phyloP scores from a whole-genome alignment of 2,113 vertebrate genomes.

The Sterrhoptilus dennistouni region DNA sequence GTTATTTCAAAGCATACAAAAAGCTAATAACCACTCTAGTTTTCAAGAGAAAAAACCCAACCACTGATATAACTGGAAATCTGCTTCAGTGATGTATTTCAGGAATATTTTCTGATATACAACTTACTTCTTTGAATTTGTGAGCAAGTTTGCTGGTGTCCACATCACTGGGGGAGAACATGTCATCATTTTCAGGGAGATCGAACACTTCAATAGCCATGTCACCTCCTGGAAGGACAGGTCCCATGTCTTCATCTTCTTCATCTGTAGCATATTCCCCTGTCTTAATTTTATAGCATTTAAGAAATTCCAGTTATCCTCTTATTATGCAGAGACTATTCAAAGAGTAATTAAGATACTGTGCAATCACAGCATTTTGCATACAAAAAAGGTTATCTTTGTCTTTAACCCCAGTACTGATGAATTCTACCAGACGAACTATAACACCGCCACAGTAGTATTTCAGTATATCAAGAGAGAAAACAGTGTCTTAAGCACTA shows the following conservation, averaged over 20 bases:
- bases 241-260: constrained; percentile 86
- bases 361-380: not conserved
- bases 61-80: not conserved
- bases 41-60: not conserved
- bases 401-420: not conserved
- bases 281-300: constrained; percentile 81
- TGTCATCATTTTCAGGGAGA: constrained; percentile 91
- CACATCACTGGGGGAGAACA: constrained; percentile 91
- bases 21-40: not conserved
- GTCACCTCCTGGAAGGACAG: constrained; percentile 78
- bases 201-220: constrained; percentile 97
- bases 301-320: constrained; percentile 47
- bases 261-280: constrained; percentile 98
- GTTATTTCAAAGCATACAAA: not conserved
- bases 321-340: not conserved
- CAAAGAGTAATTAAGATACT: not conserved
- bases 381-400: not conserved
- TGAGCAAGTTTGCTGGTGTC: constrained; percentile 94
- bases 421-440: not conserved
- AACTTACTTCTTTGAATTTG: constrained; percentile 94
- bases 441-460: not conserved
- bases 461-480: not conserved
- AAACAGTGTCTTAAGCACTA: not conserved
- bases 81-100: not conserved
- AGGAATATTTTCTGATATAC: not conserved